Evolutionary conservation across 2,113 vertebrate genomes (phyloP), one percentile per base, ranked within the genome.

Genomic region (Nycticebus coucang): DNA sequence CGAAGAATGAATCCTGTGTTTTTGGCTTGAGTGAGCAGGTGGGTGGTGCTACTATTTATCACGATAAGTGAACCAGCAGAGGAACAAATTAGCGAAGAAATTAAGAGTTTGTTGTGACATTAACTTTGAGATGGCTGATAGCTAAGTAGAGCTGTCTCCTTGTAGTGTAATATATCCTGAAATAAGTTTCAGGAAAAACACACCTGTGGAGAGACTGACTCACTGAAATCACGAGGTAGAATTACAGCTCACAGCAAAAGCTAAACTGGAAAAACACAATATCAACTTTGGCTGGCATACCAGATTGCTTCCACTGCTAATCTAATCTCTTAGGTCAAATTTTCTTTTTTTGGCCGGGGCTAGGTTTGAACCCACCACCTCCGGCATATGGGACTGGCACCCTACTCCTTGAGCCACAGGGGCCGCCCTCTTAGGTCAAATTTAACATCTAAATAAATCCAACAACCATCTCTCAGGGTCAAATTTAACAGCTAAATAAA

Each of bases 401-500:
- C n/a, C n/a, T n/a, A n/a, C n/a, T n/a, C n/a, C n/a, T n/a, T n/a
- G n/a, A n/a, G n/a, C n/a, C n/a, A n/a, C n/a, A n/a, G n/a, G n/a
- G n/a, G n/a, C n/a, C n/a, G n/a, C n/a, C n/a, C n/a, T n/a, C n/a
- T n/a, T n/a, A n/a, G n/a, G n/a, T n/a, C n/a, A n/a, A n/a, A n/a
- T n/a, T n/a, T n/a, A n/a, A n/a, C n/a, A n/a, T n/a, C n/a, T n/a
- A n/a, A n/a, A n/a, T n/a, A n/a, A n/a, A n/a, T n/a, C n/a, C n/a
- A 77, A 37, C 57, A 64, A 59, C 37, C 59, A 41, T 71, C 26
- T 62, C 50, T 83, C 18, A 72, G 55, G 50, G 45, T 93, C 64
- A 87, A 89, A 93, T 72, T 83, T 72, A 95, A 75, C 45, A 95
- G 22, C 71, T n/a, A 74, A 91, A 50, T 88, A 62, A 87, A 86